phyloP scores from a whole-genome alignment of 2,888 invertebrate species.

The Crematogaster levior region DNA sequence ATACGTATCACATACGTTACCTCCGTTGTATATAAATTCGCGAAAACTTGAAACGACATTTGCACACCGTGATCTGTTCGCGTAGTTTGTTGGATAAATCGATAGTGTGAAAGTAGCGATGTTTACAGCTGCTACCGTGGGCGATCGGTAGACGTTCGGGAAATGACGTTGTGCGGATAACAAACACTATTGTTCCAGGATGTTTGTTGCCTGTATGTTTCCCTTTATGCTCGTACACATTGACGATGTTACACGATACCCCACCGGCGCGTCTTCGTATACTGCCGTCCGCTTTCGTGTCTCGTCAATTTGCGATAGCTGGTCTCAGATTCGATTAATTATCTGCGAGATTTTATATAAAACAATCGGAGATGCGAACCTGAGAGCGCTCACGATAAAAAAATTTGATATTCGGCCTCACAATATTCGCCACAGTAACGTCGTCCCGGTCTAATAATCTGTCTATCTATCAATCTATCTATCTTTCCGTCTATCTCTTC shows the following conservation, averaged over 20 bases:
- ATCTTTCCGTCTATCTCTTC: constrained; percentile 19
- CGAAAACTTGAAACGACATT: constrained; percentile 4
- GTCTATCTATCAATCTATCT: constrained; percentile 11
- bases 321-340: constrained; percentile 48
- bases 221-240: constrained; percentile 68
- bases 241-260: constrained; percentile 65
- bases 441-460: constrained; percentile 26
- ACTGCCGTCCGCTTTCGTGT: constrained; percentile 70
- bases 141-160: constrained; percentile 67
- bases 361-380: constrained; percentile 6
- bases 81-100: constrained; percentile 5
- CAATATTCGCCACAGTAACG: not conserved
- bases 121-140: constrained; percentile 65
- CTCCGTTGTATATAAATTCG: not conserved
- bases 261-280: constrained; percentile 56
- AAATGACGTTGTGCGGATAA: constrained; percentile 67
- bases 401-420: not conserved
- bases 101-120: constrained; percentile 36
- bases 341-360: constrained; percentile 10
- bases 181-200: constrained; percentile 78
- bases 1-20: not conserved
- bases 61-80: not conserved
- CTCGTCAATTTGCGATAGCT: constrained; percentile 63
- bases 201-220: constrained; percentile 82
- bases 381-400: constrained; percentile 17